These are phyloP conservation scores for Callyntrura guangdongensis DNA, from an alignment of 2,888 invertebrate species.

Conservation along the genomic window DNA sequence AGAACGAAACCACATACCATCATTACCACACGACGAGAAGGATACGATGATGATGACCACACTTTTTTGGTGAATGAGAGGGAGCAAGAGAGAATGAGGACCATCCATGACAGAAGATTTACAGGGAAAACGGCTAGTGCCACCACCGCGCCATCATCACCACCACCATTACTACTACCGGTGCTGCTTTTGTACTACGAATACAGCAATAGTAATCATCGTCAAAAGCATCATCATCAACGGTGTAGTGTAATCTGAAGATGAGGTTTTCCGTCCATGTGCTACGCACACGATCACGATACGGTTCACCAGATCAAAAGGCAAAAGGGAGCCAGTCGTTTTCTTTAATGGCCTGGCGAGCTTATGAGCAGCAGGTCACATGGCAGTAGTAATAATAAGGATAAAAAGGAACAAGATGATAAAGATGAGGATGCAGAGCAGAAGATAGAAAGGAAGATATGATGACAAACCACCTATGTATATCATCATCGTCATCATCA, in stretches of 20 bases:
- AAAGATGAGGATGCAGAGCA: neutral
- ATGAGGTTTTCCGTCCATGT: constrained; percentile 60
- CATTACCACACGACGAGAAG: constrained; percentile 64
- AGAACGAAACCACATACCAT: constrained; percentile 69
- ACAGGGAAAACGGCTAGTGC: neutral
- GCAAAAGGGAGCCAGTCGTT: constrained; percentile 5
- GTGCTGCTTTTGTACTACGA: neutral
- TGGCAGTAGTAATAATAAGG: neutral
- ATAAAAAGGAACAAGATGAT: neutral
- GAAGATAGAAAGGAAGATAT: too few relatives aligned
- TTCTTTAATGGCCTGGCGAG: constrained; percentile 51
- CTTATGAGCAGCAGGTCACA: constrained; percentile 38
- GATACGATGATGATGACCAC: constrained; percentile 18
- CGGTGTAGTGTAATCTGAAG: constrained; percentile 59
- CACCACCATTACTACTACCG: neutral
- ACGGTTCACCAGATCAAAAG: constrained; percentile 42
- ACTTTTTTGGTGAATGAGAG: constrained; percentile 54
- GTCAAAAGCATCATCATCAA: constrained; percentile 9
- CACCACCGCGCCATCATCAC: too few relatives aligned
- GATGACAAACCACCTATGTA: constrained; percentile 52
- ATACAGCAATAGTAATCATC: constrained; percentile 24
- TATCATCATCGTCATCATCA: constrained; percentile 20
- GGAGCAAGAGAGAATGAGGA: neutral
- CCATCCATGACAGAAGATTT: constrained; percentile 48
- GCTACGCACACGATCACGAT: constrained; percentile 7